Percentiles rank a stretch among this genome's conserved stretches.
These are phyloP conservation scores for Drosophila lacicola DNA, from an alignment of 2,888 invertebrate species.

Conservation along the genomic window DNA sequence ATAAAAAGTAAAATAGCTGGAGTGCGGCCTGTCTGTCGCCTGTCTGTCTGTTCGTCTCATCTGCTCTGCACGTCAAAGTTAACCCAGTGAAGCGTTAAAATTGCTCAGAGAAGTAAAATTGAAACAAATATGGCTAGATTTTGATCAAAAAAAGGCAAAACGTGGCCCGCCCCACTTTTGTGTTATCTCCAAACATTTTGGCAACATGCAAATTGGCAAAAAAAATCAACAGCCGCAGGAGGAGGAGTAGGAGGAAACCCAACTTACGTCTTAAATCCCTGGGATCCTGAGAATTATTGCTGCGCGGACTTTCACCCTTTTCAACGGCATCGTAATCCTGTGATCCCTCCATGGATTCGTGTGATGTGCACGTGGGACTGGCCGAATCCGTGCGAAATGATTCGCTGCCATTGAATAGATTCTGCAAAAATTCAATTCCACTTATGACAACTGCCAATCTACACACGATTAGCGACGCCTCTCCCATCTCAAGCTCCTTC, in stretches of 20 bases:
- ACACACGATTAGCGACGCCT: slow-evolving; percentile 37
- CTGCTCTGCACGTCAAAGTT: slow-evolving; percentile 73
- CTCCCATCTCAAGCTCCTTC: neutral
- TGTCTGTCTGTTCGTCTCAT: slow-evolving; percentile 6
- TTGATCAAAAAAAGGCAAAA: slow-evolving; percentile 66
- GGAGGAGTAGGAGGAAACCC: slow-evolving; percentile 16
- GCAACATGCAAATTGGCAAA: slow-evolving; percentile 71
- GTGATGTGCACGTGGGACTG: slow-evolving; percentile 88
- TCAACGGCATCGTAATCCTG: slow-evolving; percentile 87
- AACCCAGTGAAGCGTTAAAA: slow-evolving; percentile 83
- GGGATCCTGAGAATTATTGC: slow-evolving; percentile 85
- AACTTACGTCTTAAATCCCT: slow-evolving; percentile 88
- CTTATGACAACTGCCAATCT: slow-evolving; percentile 75
- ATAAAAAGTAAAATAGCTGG: slow-evolving; percentile 22
- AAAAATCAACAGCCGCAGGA: slow-evolving; percentile 29
- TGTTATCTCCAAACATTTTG: slow-evolving; percentile 40
- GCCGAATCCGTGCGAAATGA: slow-evolving; percentile 87
- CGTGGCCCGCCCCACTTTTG: slow-evolving; percentile 23
- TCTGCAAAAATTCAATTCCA: slow-evolving; percentile 73
- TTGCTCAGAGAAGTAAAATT: slow-evolving; percentile 73
- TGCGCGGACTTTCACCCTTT: slow-evolving; percentile 85
- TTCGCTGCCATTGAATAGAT: slow-evolving; percentile 85
- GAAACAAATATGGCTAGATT: slow-evolving; percentile 75
- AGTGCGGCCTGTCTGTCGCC: slow-evolving; percentile 35
- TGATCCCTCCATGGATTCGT: slow-evolving; percentile 87